phyloP scores from a whole-genome alignment of 2,113 vertebrate species.

The Rhinopomastus cyanomelas region DNA sequence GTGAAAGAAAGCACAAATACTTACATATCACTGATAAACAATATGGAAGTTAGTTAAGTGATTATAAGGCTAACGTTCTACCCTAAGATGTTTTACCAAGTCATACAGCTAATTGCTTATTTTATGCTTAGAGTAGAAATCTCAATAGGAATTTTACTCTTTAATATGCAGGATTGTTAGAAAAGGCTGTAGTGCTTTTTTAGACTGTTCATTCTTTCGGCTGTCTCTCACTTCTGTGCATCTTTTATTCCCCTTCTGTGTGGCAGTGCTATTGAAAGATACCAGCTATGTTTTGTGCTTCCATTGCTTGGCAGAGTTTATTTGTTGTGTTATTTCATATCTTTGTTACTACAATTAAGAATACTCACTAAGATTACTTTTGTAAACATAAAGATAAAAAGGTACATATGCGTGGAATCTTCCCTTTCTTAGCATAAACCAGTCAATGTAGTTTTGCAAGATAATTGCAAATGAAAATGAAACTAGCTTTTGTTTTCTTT shows the following conservation, averaged over 20 bases:
- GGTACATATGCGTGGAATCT: neutral
- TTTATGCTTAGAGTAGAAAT: neutral
- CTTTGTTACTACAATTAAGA: neutral
- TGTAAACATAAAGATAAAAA: neutral
- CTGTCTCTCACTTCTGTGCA: neutral
- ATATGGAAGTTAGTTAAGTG: neutral
- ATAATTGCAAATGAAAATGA: neutral
- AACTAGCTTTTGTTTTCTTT: neutral
- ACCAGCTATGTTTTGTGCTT: neutral
- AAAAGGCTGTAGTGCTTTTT: neutral
- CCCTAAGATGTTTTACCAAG: neutral
- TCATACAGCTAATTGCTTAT: neutral
- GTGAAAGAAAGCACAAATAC: neutral
- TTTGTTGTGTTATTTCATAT: neutral
- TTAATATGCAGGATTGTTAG: neutral
- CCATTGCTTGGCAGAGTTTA: neutral
- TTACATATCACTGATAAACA: neutral
- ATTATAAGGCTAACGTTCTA: neutral
- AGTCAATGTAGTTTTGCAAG: neutral
- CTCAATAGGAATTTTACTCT: neutral
- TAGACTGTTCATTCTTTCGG: neutral
- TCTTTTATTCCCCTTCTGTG: neutral
- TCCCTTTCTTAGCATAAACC: neutral
- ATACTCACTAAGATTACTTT: neutral
- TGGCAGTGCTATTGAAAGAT: neutral